These are phyloP conservation scores for Tichodroma muraria DNA, from an alignment of 2,113 vertebrate species.

Conservation along the genomic window DNA sequence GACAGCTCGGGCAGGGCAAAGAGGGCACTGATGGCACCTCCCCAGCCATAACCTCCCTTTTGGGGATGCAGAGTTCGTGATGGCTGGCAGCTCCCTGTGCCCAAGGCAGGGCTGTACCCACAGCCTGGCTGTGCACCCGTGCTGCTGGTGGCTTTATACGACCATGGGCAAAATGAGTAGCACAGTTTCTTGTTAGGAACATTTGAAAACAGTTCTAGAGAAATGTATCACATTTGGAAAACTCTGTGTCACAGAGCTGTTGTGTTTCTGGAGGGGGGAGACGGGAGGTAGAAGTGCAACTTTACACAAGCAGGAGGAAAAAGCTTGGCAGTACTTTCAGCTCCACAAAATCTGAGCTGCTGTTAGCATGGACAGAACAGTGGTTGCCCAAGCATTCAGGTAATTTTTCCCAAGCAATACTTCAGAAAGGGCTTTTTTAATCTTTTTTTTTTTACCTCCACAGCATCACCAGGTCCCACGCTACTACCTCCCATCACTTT, in stretches of 20 bases:
- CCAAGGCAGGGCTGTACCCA: not conserved
- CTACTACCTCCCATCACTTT: not conserved
- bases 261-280: not conserved
- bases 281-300: not conserved
- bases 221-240: not conserved
- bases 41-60: not conserved
- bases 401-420: not conserved
- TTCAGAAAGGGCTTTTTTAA: not conserved
- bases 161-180: not conserved
- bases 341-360: not conserved
- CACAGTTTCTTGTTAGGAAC: not conserved
- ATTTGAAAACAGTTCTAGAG: not conserved
- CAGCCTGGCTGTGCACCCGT: not conserved
- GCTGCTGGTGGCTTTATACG: not conserved
- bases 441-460: not conserved
- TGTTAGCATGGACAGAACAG: not conserved
- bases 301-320: not conserved
- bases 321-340: not conserved
- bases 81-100: constrained; percentile 12
- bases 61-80: not conserved
- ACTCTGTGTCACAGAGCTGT: not conserved
- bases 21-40: not conserved
- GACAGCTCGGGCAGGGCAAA: not conserved
- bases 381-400: not conserved
- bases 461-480: not conserved